phyloP scores from a whole-genome alignment of 2,797 vertebrate species.

The Hoplostethus mediterraneus region DNA sequence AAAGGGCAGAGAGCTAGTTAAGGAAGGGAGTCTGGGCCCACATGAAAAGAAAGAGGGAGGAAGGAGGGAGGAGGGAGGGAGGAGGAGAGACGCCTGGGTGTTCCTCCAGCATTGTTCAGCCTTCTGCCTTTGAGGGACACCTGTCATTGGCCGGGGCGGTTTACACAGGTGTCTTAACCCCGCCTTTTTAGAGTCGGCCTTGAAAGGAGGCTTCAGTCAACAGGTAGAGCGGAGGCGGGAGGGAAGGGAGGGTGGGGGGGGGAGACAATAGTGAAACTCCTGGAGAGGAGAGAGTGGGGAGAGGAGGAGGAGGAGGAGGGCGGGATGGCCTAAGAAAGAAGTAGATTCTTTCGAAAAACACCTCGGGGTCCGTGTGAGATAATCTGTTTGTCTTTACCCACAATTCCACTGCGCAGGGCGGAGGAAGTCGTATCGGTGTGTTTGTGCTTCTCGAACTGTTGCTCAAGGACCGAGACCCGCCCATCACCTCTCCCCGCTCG shows the following conservation, averaged over 20 bases:
- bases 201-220: slow-evolving; percentile 79
- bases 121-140: slow-evolving; percentile 79
- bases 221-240: slow-evolving; percentile 57
- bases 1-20: slow-evolving; percentile 75
- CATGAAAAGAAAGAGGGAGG: slow-evolving; percentile 68
- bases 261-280: slow-evolving; percentile 68
- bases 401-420: slow-evolving; percentile 55
- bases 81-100: slow-evolving; percentile 69
- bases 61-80: no score
- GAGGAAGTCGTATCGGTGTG: slow-evolving; percentile 49
- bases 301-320: slow-evolving; percentile 14
- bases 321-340: slow-evolving; percentile 46
- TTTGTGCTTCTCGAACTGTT: slow-evolving; percentile 42
- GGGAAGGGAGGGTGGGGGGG: slow-evolving; percentile 38
- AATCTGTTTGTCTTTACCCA: slow-evolving; percentile 75
- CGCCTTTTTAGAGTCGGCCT: slow-evolving; percentile 58
- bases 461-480: slow-evolving; percentile 36
- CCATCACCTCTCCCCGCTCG: slow-evolving; percentile 24
- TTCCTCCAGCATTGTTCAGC: slow-evolving; percentile 71
- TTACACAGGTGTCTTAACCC: slow-evolving; percentile 76
- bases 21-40: slow-evolving; percentile 62
- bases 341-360: slow-evolving; percentile 70
- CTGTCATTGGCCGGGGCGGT: slow-evolving; percentile 75
- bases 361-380: slow-evolving; percentile 76
- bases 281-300: slow-evolving; percentile 37